phyloP scores from a whole-genome alignment of 2,113 vertebrate genomes.

The Corythornis vintsioides region DNA sequence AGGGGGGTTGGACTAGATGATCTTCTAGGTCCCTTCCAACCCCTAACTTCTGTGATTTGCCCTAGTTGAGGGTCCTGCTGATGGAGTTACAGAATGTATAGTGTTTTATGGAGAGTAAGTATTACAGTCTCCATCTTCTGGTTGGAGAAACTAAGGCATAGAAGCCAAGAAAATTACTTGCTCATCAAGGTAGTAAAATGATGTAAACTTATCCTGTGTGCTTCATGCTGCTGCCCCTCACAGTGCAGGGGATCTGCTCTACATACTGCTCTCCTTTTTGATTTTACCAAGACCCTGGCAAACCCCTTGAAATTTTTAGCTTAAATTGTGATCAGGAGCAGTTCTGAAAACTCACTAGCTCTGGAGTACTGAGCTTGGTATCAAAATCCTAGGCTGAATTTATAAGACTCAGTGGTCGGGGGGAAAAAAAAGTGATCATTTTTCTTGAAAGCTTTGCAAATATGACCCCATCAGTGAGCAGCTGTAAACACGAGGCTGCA shows the following conservation, averaged over 20 bases:
- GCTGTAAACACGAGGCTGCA: slow-evolving; percentile 19
- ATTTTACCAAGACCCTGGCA: neutral
- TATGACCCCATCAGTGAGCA: neutral
- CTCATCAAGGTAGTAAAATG: neutral
- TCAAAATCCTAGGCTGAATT: neutral
- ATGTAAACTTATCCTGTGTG: neutral
- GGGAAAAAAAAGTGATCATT: neutral
- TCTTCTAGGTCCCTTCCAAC: too few species aligned
- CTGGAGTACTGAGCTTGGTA: neutral
- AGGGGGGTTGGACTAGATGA: too few species aligned
- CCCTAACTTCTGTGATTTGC: neutral
- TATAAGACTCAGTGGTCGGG: neutral
- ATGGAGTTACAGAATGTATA: neutral
- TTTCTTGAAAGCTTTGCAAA: slow-evolving; percentile 33
- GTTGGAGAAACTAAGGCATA: neutral
- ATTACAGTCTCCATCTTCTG: neutral
- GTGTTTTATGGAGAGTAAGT: neutral
- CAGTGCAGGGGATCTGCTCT: neutral
- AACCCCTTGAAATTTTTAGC: neutral
- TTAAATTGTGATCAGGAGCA: neutral
- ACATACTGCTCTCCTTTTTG: neutral
- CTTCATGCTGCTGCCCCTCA: neutral
- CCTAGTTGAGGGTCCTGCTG: neutral
- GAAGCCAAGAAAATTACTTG: neutral
- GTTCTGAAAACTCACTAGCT: neutral